Evolutionary conservation across 2,888 invertebrate genomes (phyloP).

Genomic region (Cordilura impudica): DNA sequence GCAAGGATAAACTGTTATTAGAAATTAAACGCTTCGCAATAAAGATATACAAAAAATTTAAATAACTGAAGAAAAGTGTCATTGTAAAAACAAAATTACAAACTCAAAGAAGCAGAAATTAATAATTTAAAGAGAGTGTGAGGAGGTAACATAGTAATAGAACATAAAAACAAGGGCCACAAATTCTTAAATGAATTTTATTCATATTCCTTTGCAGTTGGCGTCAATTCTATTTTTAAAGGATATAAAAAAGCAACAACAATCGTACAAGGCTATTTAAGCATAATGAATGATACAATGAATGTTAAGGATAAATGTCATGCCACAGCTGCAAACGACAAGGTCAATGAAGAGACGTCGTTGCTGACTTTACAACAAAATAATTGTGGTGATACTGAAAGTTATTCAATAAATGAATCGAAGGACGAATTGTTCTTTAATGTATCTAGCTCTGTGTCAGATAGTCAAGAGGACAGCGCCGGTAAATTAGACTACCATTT

Average conservation of each 20-base stretch:
- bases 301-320: slow-evolving; percentile 59
- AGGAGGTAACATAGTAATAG: slow-evolving; percentile 22
- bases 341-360: slow-evolving; percentile 45
- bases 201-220: slow-evolving; percentile 4
- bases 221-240: slow-evolving; percentile 13
- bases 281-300: slow-evolving; percentile 45
- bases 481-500: slow-evolving; percentile 31
- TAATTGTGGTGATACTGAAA: neutral
- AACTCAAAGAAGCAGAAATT: neutral
- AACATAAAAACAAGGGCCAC: slow-evolving; percentile 34
- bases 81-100: neutral
- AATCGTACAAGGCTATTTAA: slow-evolving; percentile 30
- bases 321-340: slow-evolving; percentile 38
- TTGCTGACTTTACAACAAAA: slow-evolving; percentile 26
- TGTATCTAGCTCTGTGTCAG: neutral
- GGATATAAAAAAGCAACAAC: neutral
- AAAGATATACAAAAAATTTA: neutral
- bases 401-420: neutral
- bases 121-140: neutral
- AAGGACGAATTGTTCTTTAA: neutral
- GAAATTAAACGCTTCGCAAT: neutral
- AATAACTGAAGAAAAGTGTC: neutral
- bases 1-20: neutral
- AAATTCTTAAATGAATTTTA: neutral
- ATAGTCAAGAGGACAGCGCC: neutral